A percentile compares a stretch with the other conserved stretches of the same genome.
phyloP scores from a whole-genome alignment of 2,113 vertebrate species.

The Ellobius talpinus region DNA sequence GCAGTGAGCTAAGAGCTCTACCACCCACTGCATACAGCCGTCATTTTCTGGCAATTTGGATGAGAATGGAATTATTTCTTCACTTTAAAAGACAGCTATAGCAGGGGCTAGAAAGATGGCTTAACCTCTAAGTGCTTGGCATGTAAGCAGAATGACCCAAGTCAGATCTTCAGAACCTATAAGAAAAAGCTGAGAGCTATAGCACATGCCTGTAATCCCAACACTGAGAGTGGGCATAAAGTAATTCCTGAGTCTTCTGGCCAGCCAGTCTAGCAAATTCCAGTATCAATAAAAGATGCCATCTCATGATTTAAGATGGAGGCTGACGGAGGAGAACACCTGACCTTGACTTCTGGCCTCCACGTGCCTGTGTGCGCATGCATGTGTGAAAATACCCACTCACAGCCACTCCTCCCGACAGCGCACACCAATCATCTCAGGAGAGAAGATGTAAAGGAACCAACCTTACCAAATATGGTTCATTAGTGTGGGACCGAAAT shows the following conservation, averaged over 20 bases:
- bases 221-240: not conserved
- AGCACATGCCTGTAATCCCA: not conserved
- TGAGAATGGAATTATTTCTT: not conserved
- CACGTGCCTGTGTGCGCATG: accelerated
- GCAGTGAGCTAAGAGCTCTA: not conserved
- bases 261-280: not conserved
- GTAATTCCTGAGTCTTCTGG: not conserved
- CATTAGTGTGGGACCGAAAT: not conserved
- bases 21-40: not conserved
- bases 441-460: not conserved
- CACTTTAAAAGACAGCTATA: not conserved
- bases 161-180: not conserved
- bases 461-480: not conserved
- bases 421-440: not conserved
- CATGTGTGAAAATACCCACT: accelerated
- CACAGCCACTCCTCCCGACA: too few species aligned
- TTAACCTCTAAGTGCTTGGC: not conserved
- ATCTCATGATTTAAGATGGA: not conserved
- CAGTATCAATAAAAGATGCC: not conserved
- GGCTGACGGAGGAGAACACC: not conserved
- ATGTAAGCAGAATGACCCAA: not conserved
- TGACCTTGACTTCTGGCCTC: not conserved
- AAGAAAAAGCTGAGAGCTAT: not conserved
- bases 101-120: not conserved
- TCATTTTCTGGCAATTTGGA: not conserved